Evolutionary conservation across 2,888 invertebrate genomes (phyloP).

Genomic region (Operophtera brumata): DNA sequence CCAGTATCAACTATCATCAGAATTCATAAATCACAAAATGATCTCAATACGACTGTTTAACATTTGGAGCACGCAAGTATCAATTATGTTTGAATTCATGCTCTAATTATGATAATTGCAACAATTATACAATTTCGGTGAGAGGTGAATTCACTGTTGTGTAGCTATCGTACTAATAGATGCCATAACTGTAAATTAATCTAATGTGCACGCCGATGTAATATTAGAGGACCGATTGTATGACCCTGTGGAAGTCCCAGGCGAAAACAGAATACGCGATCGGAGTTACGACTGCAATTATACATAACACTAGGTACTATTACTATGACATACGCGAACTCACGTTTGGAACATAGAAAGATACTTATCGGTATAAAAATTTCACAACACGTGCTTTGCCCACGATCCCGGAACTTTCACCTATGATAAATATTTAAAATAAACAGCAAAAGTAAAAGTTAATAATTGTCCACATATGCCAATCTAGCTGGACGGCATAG

Average conservation of each 20-base stretch:
- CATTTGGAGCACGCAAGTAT: constrained; percentile 42
- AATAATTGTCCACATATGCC: constrained; percentile 58
- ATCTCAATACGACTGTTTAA: constrained; percentile 45
- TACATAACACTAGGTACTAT: constrained; percentile 13
- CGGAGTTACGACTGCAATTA: constrained; percentile 17
- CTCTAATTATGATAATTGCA: constrained; percentile 58
- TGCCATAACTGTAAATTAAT: constrained; percentile 28
- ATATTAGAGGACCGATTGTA: constrained; percentile 26
- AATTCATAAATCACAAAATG: constrained; percentile 32
- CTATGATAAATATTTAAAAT: constrained; percentile 46
- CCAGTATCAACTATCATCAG: constrained; percentile 13
- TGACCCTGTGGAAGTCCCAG: constrained; percentile 29
- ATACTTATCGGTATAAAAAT: constrained; percentile 41
- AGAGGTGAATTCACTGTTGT: constrained; percentile 36
- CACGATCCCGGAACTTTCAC: constrained; percentile 57
- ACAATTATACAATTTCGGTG: constrained; percentile 52
- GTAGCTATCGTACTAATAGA: constrained; percentile 28
- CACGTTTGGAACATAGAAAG: constrained; percentile 37
- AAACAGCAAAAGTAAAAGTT: constrained; percentile 61
- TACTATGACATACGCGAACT: constrained; percentile 40
- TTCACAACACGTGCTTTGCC: constrained; percentile 44
- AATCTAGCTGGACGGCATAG: constrained; percentile 35
- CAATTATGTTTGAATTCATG: constrained; percentile 53
- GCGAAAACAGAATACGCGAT: constrained; percentile 28
- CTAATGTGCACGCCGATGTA: constrained; percentile 19